phyloP scores from a whole-genome alignment of 2,888 invertebrate species.

The Lepidochrysops patricia region DNA sequence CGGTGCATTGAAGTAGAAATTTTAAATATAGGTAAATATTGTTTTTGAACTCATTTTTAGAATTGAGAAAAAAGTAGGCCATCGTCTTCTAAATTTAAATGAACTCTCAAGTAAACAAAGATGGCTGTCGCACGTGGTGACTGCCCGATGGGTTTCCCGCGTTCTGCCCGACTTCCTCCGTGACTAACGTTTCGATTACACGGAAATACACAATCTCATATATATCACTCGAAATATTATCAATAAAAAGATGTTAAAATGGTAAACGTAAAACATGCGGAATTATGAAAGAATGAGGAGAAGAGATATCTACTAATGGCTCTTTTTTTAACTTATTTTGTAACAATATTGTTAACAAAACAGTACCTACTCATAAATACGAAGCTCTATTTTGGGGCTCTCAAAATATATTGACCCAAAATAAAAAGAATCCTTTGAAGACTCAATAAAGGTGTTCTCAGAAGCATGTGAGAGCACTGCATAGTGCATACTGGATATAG shows the following conservation, averaged over 20 bases:
- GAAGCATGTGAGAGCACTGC: not conserved
- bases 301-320: too few relatives aligned
- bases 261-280: not conserved
- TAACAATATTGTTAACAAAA: too few relatives aligned
- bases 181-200: not conserved
- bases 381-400: too few relatives aligned
- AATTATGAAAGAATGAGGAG: too few relatives aligned
- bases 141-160: conserved; percentile 2
- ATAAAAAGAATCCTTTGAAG: not conserved
- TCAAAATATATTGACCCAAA: not conserved
- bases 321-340: not conserved
- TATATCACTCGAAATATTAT: not conserved
- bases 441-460: not conserved
- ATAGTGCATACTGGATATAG: too few relatives aligned
- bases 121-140: not conserved
- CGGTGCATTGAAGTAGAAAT: not conserved
- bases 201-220: not conserved
- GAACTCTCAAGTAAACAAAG: not conserved
- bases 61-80: not conserved
- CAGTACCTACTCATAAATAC: too few relatives aligned
- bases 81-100: not conserved
- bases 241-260: not conserved
- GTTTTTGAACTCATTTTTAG: not conserved
- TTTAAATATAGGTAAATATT: not conserved
- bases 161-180: not conserved